Percentiles rank a stretch among this genome's conserved stretches.
phyloP scores from a whole-genome alignment of 2,797 vertebrate species.

The Pteronotus mesoamericanus region DNA sequence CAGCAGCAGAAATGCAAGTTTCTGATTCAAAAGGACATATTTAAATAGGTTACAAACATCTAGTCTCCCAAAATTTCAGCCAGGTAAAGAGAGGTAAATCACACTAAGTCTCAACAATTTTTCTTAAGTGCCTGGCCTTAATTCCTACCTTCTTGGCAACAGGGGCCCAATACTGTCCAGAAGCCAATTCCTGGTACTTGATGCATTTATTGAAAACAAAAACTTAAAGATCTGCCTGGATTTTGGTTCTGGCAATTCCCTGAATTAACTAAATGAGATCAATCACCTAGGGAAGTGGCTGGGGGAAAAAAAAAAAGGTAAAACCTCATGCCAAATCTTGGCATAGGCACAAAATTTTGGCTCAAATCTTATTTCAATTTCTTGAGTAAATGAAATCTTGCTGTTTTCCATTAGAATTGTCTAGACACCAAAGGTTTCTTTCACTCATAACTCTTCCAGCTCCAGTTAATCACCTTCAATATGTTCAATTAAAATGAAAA shows the following conservation, averaged over 20 bases:
- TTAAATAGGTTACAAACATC: constrained; percentile 7
- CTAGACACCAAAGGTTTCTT: constrained; percentile 25
- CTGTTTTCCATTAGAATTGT: constrained; percentile 5
- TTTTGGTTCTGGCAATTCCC: constrained; percentile 8
- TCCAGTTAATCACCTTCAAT: not conserved
- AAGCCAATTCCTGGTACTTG: not conserved
- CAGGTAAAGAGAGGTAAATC: not conserved
- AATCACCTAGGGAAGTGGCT: not conserved
- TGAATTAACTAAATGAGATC: constrained; percentile 14
- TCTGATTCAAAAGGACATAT: not conserved
- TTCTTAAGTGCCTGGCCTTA: not conserved
- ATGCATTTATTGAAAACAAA: constrained; percentile 36
- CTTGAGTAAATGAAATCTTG: not conserved
- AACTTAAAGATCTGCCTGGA: not conserved
- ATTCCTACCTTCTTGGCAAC: not conserved
- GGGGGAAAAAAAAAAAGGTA: not conserved
- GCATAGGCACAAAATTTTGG: not conserved
- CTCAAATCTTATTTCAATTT: constrained; percentile 36
- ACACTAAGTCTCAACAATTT: not conserved
- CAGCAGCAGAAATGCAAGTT: not conserved
- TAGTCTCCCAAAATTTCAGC: not conserved
- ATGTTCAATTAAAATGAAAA: constrained; percentile 2
- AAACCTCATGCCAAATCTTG: not conserved
- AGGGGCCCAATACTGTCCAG: not conserved
- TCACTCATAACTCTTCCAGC: constrained; percentile 3